phyloP scores from a whole-genome alignment of 2,797 vertebrate species.

The Vipera ursinii region DNA sequence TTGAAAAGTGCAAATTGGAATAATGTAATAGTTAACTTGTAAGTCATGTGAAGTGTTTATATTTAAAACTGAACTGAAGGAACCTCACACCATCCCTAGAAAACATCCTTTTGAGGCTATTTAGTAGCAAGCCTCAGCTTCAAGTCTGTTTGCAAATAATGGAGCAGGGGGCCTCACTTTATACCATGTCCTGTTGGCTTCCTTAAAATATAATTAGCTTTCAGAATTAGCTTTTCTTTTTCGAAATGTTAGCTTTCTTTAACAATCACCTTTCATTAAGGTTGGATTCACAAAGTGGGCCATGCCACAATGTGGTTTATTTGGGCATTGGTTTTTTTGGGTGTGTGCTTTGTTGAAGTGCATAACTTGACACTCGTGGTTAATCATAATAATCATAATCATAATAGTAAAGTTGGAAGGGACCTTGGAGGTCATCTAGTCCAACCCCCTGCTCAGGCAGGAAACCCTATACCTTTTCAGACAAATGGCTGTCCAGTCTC shows the following conservation, averaged over 20 bases:
- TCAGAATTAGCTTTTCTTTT: not conserved
- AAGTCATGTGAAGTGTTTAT: not conserved
- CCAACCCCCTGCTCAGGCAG: too few species aligned
- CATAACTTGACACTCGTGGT: not conserved
- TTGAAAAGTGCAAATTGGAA: not conserved
- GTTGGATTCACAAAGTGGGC: not conserved
- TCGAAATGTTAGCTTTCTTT: not conserved
- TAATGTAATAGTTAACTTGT: not conserved
- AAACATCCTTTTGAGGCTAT: not conserved
- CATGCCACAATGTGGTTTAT: not conserved
- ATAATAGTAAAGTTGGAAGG: too few species aligned
- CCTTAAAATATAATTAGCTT: not conserved
- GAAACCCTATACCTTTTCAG: too few species aligned
- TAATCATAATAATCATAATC: not conserved
- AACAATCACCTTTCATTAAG: not conserved
- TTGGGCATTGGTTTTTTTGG: not conserved
- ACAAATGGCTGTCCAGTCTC: too few species aligned
- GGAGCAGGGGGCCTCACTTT: not conserved
- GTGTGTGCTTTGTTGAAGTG: not conserved
- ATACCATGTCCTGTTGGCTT: not conserved
- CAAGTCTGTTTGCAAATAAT: not conserved
- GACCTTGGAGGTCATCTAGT: too few species aligned
- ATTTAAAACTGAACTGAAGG: not conserved
- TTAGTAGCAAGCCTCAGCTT: not conserved
- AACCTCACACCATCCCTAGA: not conserved